Evolutionary conservation across 2,113 vertebrate species (phyloP), one percentile per base, ranked within the genome.

Genomic region (Lagenorhynchus albirostris): DNA sequence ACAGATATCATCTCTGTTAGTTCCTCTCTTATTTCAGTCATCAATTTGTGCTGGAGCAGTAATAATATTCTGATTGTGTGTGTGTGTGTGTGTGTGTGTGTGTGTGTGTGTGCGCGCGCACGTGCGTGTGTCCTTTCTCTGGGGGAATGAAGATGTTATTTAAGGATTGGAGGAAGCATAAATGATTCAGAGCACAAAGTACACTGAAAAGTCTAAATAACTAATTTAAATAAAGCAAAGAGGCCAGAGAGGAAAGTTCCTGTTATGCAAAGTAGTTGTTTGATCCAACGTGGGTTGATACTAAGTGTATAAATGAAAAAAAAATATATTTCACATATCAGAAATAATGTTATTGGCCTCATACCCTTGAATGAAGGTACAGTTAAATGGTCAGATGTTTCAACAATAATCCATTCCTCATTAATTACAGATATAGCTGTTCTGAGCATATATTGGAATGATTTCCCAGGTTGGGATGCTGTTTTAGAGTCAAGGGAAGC

Each of bases 401-500:
- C 58, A 79, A 21, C 23, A 96, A 70, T 44, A 50, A 68, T 60
- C 26, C 11, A 47, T 88, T 76, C 9, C 5, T 81, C n/a, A 47
- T 58, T 84, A 79, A 79, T 58, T 65, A n/a, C 26, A 96, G 41
- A 80, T 41, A 53, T 53, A 93, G 20, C 26, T 82, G 17, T 65
- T 86, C 55, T 60, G 36, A 76, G 58, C 18, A 58, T 82, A n/a
- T 36, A 80, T 17, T 83, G 17, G 10, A 82, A 67, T 76, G 63
- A 86, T 53, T 89, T 96, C 8, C 10, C 38, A 95, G n/a, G 41
- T 8, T 17, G 18, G 11, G 33, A 63, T 84, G 26, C 23, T 6
- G 29, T 65, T 90, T 70, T 89, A 79, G n/a, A 92, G 63, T 96
- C 20, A 87, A 79, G 50, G 38, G 73, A 77, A 79, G 3, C 23